phyloP scores from a whole-genome alignment of 2,113 vertebrate genomes.

The Lophochroa leadbeateri region DNA sequence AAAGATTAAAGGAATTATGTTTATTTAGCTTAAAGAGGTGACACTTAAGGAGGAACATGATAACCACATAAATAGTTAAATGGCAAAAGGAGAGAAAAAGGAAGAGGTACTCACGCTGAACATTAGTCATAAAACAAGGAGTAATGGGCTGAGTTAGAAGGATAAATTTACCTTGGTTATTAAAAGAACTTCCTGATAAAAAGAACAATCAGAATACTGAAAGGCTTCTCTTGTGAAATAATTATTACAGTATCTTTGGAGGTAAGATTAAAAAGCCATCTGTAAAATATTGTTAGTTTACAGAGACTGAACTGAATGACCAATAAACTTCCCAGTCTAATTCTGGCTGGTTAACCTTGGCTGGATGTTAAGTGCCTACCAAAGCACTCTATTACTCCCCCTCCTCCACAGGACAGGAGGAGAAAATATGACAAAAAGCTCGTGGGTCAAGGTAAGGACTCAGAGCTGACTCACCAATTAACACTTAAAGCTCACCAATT shows the following conservation, averaged over 20 bases:
- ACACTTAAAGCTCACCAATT: neutral
- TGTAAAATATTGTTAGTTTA: neutral
- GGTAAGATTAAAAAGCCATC: neutral
- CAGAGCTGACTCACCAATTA: neutral
- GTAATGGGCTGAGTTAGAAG: neutral
- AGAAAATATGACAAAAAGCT: neutral
- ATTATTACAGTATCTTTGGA: neutral
- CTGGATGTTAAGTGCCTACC: accelerated
- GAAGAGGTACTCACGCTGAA: neutral
- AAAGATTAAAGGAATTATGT: neutral
- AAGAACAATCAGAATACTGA: neutral
- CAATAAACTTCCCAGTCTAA: neutral
- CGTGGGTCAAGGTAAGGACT: neutral
- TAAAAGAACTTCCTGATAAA: neutral
- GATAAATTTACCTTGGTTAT: neutral
- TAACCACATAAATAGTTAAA: neutral
- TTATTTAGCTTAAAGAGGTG: neutral
- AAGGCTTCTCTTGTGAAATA: neutral
- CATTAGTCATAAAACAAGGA: neutral
- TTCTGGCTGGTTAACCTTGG: neutral
- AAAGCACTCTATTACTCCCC: neutral
- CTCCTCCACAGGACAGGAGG: accelerated
- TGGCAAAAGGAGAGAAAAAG: neutral
- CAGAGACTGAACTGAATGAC: neutral
- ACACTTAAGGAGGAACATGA: neutral